Evolutionary conservation across 2,113 vertebrate species (phyloP).

Genomic region (Pithys albifrons): DNA sequence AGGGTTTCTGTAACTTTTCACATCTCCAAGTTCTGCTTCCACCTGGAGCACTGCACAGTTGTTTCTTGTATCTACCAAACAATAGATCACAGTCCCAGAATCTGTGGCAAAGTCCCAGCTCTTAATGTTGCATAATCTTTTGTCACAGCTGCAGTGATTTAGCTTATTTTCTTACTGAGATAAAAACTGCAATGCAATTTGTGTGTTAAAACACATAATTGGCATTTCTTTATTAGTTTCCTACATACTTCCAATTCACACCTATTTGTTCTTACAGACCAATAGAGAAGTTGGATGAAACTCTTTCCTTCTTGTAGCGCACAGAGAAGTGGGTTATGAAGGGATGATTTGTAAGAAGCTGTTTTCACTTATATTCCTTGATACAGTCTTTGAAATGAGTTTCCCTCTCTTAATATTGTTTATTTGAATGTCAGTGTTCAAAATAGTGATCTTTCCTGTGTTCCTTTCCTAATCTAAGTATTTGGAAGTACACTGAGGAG

Average conservation of each 20-base stretch:
- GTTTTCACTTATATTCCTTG: background rate
- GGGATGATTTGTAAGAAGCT: background rate
- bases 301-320: background rate
- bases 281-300: background rate
- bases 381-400: background rate
- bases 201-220: background rate
- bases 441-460: background rate
- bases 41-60: accelerated
- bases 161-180: background rate
- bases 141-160: background rate
- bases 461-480: background rate
- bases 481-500: background rate
- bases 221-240: background rate
- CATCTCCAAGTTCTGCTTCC: background rate
- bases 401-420: background rate
- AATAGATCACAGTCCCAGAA: background rate
- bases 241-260: background rate
- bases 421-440: background rate
- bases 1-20: background rate
- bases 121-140: background rate
- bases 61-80: background rate
- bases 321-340: background rate
- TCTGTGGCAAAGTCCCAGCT: background rate
- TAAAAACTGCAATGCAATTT: background rate
- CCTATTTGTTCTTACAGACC: background rate